Conservation (phyloP, 2,113 vertebrate genomes). For the Hassar affinis region DNA sequence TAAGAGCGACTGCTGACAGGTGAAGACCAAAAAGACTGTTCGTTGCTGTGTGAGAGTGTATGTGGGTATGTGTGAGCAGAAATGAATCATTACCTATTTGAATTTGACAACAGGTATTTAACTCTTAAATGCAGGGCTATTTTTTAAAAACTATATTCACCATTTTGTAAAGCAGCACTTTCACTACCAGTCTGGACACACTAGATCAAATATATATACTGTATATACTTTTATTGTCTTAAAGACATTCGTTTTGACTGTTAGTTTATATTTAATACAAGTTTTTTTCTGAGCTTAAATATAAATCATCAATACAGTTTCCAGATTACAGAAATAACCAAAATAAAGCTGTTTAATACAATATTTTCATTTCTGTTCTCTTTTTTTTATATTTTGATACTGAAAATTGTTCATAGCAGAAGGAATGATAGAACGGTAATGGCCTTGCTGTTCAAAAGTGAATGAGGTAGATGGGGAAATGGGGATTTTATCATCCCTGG, state of each 20-base stretch:
- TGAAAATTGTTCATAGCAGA: not conserved
- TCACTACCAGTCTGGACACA: not conserved
- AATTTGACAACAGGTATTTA: not conserved
- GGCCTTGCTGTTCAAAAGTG: not conserved
- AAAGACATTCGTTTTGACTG: not conserved
- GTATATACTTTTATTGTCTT: not conserved
- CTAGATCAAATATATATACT: not conserved
- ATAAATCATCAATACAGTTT: not conserved
- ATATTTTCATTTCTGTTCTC: not conserved
- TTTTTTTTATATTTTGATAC: not conserved
- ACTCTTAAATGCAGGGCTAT: not conserved
- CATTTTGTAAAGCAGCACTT: not conserved
- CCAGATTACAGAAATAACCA: no score
- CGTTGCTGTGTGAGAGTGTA: not conserved
- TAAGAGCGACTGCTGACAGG: constrained; percentile 18
- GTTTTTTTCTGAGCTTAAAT: not conserved
- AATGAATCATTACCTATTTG: not conserved
- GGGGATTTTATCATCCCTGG: not conserved
- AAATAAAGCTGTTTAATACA: no score
- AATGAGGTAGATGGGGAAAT: not conserved
- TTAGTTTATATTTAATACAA: not conserved
- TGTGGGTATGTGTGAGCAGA: not conserved
- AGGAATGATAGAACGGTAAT: not conserved
- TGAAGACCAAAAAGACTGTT: constrained; percentile 4
- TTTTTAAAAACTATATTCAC: not conserved